Evolutionary conservation across 2,888 invertebrate genomes (phyloP).

Genomic region (Plusia festucae): DNA sequence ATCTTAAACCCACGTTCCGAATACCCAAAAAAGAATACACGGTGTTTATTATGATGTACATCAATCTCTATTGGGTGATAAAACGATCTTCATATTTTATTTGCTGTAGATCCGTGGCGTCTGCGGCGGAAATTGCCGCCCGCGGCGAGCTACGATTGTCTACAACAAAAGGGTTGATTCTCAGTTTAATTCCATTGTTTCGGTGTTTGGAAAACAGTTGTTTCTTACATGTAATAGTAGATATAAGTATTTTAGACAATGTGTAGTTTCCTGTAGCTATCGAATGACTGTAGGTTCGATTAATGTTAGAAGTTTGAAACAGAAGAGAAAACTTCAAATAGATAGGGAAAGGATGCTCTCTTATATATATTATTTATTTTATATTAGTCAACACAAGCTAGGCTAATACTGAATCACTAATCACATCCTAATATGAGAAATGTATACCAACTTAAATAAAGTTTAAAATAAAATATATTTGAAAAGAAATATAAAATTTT

Average conservation of each 20-base stretch:
- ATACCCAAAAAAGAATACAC: background rate
- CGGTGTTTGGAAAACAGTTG: background rate
- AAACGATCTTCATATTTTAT: slow-evolving; percentile 35
- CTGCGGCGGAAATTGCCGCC: slow-evolving; percentile 64
- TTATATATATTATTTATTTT: too few species aligned
- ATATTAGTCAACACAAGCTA: too few species aligned
- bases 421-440: too few species aligned
- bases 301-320: too few species aligned
- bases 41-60: background rate
- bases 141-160: slow-evolving; percentile 48
- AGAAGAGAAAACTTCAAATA: too few species aligned
- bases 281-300: too few species aligned
- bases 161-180: slow-evolving; percentile 51
- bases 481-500: too few species aligned
- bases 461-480: too few species aligned
- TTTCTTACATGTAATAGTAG: background rate
- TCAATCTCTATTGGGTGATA: slow-evolving; percentile 29
- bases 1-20: background rate
- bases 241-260: background rate
- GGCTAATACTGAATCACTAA: too few species aligned
- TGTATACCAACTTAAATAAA: too few species aligned
- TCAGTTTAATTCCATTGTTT: slow-evolving; percentile 57
- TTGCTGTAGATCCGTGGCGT: slow-evolving; percentile 36
- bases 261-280: too few species aligned
- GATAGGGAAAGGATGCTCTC: too few species aligned